Evolutionary conservation across 35 echinoderm and acorn worm species (phyloP).

Genomic region (Ophioderma brevispina): DNA sequence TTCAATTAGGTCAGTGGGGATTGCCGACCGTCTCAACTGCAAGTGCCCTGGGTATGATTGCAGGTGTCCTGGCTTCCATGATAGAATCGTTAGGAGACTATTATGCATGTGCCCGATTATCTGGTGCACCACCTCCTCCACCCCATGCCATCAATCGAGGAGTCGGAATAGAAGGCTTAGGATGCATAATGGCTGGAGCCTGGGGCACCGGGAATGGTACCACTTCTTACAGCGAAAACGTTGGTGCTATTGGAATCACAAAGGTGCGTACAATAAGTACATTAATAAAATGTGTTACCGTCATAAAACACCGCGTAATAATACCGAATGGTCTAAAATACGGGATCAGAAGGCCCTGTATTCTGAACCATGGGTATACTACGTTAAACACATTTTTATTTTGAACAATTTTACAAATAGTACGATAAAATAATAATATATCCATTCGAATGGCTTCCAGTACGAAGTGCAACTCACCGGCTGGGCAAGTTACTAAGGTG

Average conservation of each 20-base stretch:
- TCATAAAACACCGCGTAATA: too few relatives aligned
- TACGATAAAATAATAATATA: too few relatives aligned
- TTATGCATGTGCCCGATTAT: conserved; percentile 85
- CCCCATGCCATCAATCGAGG: conserved; percentile 88
- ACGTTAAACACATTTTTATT: too few relatives aligned
- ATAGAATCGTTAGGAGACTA: conserved; percentile 91
- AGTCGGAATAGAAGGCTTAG: conserved; percentile 80
- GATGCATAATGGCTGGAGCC: conserved; percentile 85
- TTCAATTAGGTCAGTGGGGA: conserved; percentile 80
- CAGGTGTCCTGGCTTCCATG: conserved; percentile 88
- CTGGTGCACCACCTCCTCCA: conserved; percentile 83
- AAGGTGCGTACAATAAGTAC: too few relatives aligned
- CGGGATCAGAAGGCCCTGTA: too few relatives aligned
- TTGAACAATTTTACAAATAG: too few relatives aligned
- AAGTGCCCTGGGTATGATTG: conserved; percentile 77
- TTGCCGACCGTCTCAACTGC: conserved; percentile 65
- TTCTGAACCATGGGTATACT: too few relatives aligned
- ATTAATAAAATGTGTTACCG: too few relatives aligned
- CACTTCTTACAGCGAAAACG: conserved; percentile 91
- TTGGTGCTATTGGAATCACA: conserved; percentile 87
- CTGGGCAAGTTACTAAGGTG: too few relatives aligned
- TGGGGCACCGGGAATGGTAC: conserved; percentile 92
- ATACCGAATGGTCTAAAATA: too few relatives aligned
- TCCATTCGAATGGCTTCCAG: too few relatives aligned
- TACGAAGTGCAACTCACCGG: too few relatives aligned